Base-by-base conservation (phyloP, 2,113 vertebrate genomes). In the Poeciliopsis occidentalis region DNA sequence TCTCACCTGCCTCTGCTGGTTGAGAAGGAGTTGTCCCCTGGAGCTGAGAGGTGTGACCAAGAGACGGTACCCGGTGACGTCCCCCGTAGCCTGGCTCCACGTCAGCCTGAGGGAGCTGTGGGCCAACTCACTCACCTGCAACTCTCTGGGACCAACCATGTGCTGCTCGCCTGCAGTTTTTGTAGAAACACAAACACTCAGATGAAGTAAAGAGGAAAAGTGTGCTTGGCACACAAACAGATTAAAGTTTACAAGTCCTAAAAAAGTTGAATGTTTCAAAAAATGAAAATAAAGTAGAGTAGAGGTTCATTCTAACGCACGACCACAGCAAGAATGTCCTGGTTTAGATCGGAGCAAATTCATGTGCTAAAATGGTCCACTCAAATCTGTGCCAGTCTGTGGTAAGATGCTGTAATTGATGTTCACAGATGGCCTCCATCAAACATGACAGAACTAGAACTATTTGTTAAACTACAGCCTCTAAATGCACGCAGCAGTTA, bases 21-120 rank as follows among this genome's bases (percentile, higher is more conserved):
- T 30, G 0, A 69, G 13, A 29, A 87, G 51, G 0, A 60, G 86
- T 60, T 89, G 88, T 13, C 92, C 95, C 0, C 81, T 80, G n/a
- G 83, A 81, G 70, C 82, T 89, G 19, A 92, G 60, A n/a, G 94
- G 94, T 12, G 86, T 91, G 39, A 95, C 86, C 3, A 88, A 85
- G 73, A 97, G 85, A 10, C 26, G 91, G 78, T 97, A 97, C 12
- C 93, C 94, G 0, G 76, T 93, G 64, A 96, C 95, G 13, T 88
- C 95, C 31, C 96, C 96, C 0, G 95, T 96, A 41, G 96, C 96
- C 8, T 93, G 92, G 60, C 84, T 91, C 96, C 96, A 97, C 0
- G 93, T 95, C 80, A 97, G 93, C 73, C 94, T 82, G 82, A 97
- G 76, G 0, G 96, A 96, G 83, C 88, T 95, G 93, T 96, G 93